Percentiles rank a stretch among this genome's conserved stretches.
Evolutionary conservation across 2,888 invertebrate genomes (phyloP).

Genomic region (Digitonthophagus gazella): DNA sequence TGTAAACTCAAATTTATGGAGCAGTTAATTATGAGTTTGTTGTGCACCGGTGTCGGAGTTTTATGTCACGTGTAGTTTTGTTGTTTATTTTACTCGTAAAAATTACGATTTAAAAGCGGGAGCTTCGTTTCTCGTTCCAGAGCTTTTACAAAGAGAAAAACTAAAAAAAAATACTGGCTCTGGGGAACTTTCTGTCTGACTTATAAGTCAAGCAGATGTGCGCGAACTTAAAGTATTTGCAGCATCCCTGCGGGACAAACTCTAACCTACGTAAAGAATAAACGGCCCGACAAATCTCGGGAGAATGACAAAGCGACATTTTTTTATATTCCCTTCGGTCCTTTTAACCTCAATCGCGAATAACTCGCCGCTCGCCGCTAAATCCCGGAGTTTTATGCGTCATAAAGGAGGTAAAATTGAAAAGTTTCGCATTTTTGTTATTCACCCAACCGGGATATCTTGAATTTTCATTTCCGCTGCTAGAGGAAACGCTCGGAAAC

Average conservation of each 20-base stretch:
- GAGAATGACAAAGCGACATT: constrained; percentile 8
- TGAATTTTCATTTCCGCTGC: too few relatives aligned
- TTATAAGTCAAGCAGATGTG: constrained; percentile 7
- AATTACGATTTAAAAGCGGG: neutral
- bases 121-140: neutral
- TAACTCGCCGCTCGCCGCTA: neutral
- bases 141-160: neutral
- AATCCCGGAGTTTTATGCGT: neutral
- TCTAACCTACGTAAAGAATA: constrained; percentile 16
- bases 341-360: constrained; percentile 19
- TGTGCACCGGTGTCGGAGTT: neutral
- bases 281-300: constrained; percentile 16
- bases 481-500: too few relatives aligned
- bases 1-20: neutral
- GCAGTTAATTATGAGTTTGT: neutral
- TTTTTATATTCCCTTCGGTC: constrained; percentile 10
- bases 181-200: neutral
- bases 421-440: too few relatives aligned
- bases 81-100: neutral
- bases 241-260: neutral
- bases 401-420: too few relatives aligned
- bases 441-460: too few relatives aligned
- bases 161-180: neutral
- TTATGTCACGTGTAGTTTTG: neutral
- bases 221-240: constrained; percentile 1